Evolutionary conservation across 2,888 invertebrate species (phyloP).

Genomic region (Chrysodeixis includens): DNA sequence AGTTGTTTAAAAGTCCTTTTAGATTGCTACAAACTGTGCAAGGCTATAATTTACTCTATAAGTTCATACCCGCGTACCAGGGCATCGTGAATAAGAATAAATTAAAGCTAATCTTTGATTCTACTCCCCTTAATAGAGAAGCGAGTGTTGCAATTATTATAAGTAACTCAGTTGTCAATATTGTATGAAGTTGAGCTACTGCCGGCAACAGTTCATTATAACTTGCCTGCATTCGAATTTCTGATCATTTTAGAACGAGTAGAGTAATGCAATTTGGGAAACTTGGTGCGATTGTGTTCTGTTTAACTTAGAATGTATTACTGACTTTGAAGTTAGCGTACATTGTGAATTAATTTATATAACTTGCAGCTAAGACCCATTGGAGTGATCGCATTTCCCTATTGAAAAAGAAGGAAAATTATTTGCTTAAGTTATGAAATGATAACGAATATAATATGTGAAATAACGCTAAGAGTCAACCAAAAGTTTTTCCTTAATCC

Average conservation of each 20-base stretch:
- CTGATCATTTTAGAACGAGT: conserved; percentile 27
- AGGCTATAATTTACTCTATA: too few relatives aligned
- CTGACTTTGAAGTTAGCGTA: neutral
- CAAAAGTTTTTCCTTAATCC: too few relatives aligned
- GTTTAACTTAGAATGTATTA: neutral
- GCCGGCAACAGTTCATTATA: conserved; percentile 55
- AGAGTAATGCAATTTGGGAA: conserved; percentile 11
- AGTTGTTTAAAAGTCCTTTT: too few relatives aligned
- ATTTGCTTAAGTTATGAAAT: too few relatives aligned
- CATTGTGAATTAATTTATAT: neutral
- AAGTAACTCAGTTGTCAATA: conserved; percentile 51
- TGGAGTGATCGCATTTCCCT: too few relatives aligned
- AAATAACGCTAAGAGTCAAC: too few relatives aligned
- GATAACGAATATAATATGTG: too few relatives aligned
- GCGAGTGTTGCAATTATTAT: conserved; percentile 40
- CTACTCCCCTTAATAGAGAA: conserved; percentile 24
- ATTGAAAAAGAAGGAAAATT: too few relatives aligned
- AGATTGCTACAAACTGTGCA: too few relatives aligned
- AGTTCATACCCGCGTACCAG: too few relatives aligned
- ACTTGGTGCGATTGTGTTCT: conserved; percentile 2
- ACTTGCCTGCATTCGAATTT: conserved; percentile 47
- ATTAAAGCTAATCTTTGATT: neutral
- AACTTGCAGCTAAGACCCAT: neutral
- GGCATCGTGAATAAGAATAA: neutral
- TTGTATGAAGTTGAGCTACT: conserved; percentile 42